Base-by-base conservation (phyloP, 2,888 invertebrate genomes). In the Rhabditoides inermis region DNA sequence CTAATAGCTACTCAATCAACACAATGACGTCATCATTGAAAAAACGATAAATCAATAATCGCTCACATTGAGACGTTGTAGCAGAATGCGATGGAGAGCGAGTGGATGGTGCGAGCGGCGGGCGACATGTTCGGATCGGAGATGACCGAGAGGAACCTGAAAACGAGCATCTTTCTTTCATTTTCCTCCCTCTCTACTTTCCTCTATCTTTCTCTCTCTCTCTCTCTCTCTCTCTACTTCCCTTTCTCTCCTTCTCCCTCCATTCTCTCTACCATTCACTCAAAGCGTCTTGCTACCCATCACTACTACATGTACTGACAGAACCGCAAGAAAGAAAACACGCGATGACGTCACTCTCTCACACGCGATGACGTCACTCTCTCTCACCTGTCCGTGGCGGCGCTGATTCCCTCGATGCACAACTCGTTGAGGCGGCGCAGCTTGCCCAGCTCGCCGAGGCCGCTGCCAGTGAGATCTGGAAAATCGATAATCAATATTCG, bases 11-110 rank as follows among this genome's bases (percentile, higher is more conserved):
- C n/a, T n/a, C n/a, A 32, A 32, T 32, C 32, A 32, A 32, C 32
- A 32, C 15, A 15, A 32, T 32, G 15, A 32, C 10, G 32, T 32
- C 15, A 7, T 32, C 32, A 32, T 7, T 32, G n/a, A n/a, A n/a
- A n/a, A n/a, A n/a, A n/a, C n/a, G n/a, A n/a, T n/a, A 10, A 32
- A 10, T 15, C 32, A 36, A 36, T 25, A 49, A 22, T 7, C 22
- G 28, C 42, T 45, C 36, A 53, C 44, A 50, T 36, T 15, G 58
- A 53, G 27, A 66, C 51, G 28, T 64, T 66, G 25, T 36, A 52
- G 51, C 63, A 66, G 35, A 56, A 64, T 18, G 66, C 60, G 23
- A 66, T 22, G 2, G 66, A 66, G 2, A 66, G 32, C 39, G 51
- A 46, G 22, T 53, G 27, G 4, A 65, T 45, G 7, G 39, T 51